Percentiles rank a stretch among this genome's conserved stretches.
Evolutionary conservation across 2,113 vertebrate species (phyloP).

Genomic region (Tragelaphus imberbis): DNA sequence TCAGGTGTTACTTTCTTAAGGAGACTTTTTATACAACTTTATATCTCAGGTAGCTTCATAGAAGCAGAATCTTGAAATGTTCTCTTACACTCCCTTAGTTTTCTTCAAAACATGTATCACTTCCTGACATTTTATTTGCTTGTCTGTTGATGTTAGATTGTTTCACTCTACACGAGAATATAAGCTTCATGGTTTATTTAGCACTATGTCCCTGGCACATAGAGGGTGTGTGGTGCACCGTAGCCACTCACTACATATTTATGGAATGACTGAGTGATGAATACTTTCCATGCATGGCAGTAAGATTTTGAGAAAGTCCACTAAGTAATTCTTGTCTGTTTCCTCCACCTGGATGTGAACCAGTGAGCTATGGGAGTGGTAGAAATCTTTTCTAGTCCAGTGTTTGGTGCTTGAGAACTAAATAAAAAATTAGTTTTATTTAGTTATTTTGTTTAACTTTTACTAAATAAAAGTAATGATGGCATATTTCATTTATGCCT

Average conservation of each 20-base stretch:
- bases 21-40: background rate
- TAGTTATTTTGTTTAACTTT: background rate
- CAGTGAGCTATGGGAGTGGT: background rate
- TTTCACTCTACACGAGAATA: background rate
- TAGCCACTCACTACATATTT: background rate
- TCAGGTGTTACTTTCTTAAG: background rate
- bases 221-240: background rate
- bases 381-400: background rate
- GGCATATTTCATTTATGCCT: background rate
- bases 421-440: background rate
- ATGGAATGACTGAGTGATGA: background rate
- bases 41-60: background rate
- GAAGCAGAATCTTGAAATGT: background rate
- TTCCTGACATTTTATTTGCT: background rate
- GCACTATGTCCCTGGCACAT: background rate
- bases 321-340: background rate
- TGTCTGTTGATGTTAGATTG: background rate
- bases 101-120: background rate
- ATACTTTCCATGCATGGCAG: background rate
- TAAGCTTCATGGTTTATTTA: background rate
- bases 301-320: background rate
- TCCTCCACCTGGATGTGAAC: background rate
- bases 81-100: background rate
- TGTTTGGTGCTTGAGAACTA: background rate
- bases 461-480: background rate